phyloP scores from a whole-genome alignment of 2,113 vertebrate genomes.

The Macaca nemestrina region DNA sequence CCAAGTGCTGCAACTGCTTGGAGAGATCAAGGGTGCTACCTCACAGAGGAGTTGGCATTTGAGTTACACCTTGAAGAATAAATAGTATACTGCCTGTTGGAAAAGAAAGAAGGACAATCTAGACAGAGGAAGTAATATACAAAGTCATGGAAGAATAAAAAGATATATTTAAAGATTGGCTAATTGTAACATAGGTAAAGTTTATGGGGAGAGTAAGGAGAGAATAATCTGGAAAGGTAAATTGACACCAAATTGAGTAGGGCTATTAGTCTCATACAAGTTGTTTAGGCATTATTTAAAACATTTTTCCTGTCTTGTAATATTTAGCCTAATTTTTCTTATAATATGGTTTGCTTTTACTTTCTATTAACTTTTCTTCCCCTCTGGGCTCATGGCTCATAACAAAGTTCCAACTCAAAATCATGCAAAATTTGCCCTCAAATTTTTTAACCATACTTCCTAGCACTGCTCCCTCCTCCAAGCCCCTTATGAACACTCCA shows the following conservation, averaged over 20 bases:
- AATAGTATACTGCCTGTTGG: not conserved
- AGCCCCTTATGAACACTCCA: not conserved
- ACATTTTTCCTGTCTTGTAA: not conserved
- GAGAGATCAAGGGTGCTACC: not conserved
- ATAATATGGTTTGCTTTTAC: not conserved
- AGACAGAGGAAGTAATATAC: not conserved
- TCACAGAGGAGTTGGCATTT: not conserved
- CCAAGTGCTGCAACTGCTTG: not conserved
- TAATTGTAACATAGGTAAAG: not conserved
- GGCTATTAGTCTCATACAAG: not conserved
- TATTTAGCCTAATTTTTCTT: slow-evolving; percentile 48
- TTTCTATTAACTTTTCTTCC: slow-evolving; percentile 12
- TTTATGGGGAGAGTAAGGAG: not conserved
- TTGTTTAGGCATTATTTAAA: not conserved
- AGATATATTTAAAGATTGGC: not conserved
- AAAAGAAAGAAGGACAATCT: not conserved
- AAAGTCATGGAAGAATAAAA: not conserved
- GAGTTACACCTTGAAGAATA: slow-evolving; percentile 13
- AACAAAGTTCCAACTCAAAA: not conserved
- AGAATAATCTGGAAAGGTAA: not conserved
- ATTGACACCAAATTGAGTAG: not conserved
- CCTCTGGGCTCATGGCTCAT: not conserved
- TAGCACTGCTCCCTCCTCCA: not conserved
- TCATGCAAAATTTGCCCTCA: not conserved
- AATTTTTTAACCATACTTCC: not conserved